A percentile compares a stretch with the other conserved stretches of the same genome.
phyloP scores from a whole-genome alignment of 2,797 vertebrate genomes.

The Melanotaenia boesemani region DNA sequence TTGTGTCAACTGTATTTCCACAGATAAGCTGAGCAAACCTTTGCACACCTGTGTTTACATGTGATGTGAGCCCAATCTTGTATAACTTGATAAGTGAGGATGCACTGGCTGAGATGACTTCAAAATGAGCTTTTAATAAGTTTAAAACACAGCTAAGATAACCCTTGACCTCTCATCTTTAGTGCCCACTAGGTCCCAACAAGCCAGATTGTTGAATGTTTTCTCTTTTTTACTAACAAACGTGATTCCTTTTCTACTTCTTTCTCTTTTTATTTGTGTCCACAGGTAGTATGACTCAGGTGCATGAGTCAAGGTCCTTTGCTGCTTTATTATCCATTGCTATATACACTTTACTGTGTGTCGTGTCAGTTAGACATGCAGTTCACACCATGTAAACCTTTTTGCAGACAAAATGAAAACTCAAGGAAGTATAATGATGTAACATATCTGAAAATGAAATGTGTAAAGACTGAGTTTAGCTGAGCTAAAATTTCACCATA shows the following conservation, averaged over 20 bases:
- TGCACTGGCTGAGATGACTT: slow-evolving; percentile 18
- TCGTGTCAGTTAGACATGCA: not conserved
- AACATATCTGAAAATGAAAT: slow-evolving; percentile 6
- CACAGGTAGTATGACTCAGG: slow-evolving; percentile 6
- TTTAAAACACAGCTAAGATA: slow-evolving; percentile 29
- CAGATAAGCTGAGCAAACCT: slow-evolving; percentile 53
- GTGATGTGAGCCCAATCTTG: slow-evolving; percentile 39
- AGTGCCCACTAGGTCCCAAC: slow-evolving; percentile 1
- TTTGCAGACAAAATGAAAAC: not conserved
- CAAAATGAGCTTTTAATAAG: slow-evolving; percentile 37
- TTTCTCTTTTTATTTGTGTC: slow-evolving; percentile 15
- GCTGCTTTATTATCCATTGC: not conserved
- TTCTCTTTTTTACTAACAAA: not conserved
- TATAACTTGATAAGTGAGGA: slow-evolving; percentile 33
- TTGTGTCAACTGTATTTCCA: slow-evolving; percentile 42
- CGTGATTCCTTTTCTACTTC: slow-evolving; percentile 15
- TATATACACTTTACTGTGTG: not conserved
- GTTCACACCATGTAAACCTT: not conserved
- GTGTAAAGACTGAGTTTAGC: not conserved
- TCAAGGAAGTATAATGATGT: not conserved
- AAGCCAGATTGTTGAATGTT: not conserved
- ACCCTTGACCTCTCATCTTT: slow-evolving; percentile 29
- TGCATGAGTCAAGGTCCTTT: slow-evolving; percentile 9
- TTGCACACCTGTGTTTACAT: slow-evolving; percentile 27
- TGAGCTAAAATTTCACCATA: not conserved